Conservation (phyloP, 2,797 vertebrate species). For the Forpus xanthops region DNA sequence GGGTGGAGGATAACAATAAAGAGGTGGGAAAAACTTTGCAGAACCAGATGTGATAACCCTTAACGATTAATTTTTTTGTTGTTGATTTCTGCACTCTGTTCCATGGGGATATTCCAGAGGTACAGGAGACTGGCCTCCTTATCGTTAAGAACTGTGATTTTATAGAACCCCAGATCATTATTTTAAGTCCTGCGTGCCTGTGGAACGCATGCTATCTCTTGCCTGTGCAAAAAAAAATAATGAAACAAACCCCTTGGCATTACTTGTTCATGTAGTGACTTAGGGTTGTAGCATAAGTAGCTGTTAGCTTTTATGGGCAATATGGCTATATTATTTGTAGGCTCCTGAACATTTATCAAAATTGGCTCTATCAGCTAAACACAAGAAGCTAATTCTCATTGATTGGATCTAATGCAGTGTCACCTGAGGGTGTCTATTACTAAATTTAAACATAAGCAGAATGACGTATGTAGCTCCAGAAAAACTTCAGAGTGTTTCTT, state of each 20-base stretch:
- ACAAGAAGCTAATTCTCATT: conserved; percentile 30
- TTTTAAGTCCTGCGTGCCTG: neutral
- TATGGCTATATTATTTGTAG: neutral
- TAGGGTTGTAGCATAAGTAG: neutral
- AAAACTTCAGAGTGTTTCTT: neutral
- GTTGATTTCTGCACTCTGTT: neutral
- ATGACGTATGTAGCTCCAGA: conserved; percentile 7
- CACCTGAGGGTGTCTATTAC: conserved; percentile 23
- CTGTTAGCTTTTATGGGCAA: neutral
- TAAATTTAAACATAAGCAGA: conserved; percentile 22
- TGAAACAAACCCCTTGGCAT: neutral
- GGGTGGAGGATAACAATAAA: neutral
- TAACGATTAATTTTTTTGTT: neutral
- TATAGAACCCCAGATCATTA: neutral
- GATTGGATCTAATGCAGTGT: conserved; percentile 4
- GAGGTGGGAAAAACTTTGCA: neutral
- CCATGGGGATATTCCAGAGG: neutral
- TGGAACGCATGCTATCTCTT: neutral
- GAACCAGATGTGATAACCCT: neutral
- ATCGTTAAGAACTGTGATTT: neutral
- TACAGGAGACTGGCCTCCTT: neutral
- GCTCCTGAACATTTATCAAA: neutral
- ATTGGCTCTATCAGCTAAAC: neutral
- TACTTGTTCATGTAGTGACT: neutral
- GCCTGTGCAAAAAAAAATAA: neutral